Conservation (phyloP, 2,113 vertebrate genomes). For the Chrysemys picta region DNA sequence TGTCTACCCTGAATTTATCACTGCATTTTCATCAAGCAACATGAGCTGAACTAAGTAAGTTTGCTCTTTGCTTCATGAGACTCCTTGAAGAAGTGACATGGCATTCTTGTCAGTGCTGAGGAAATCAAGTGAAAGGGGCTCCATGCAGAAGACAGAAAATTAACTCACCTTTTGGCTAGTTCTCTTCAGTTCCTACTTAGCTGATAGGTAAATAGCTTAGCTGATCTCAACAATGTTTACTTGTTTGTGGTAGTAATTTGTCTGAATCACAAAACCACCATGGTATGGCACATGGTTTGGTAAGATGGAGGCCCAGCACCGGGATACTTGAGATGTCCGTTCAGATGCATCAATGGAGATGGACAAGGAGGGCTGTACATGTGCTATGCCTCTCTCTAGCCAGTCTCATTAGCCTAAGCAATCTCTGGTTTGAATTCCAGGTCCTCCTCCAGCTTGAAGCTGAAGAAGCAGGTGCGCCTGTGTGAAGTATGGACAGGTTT, state of each 20-base stretch:
- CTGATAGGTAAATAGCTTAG: neutral
- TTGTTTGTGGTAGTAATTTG: neutral
- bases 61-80: neutral
- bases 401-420: neutral
- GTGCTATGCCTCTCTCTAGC: neutral
- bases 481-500: slow-evolving; percentile 80
- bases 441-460: slow-evolving; percentile 82
- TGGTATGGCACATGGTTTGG: neutral
- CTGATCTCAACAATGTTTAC: neutral
- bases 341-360: neutral
- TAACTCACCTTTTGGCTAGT: neutral
- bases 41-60: neutral
- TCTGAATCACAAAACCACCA: neutral
- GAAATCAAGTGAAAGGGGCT: neutral
- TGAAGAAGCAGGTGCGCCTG: slow-evolving; percentile 81
- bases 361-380: neutral
- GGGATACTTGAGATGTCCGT: neutral
- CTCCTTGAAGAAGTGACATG: neutral
- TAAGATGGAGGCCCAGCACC: neutral
- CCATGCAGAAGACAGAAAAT: neutral
- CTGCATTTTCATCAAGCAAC: neutral
- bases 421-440: slow-evolving; percentile 55
- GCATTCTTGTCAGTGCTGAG: neutral
- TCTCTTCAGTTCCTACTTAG: neutral
- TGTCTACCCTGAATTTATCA: neutral